These are phyloP conservation scores for Notocelia uddmanniana DNA, from an alignment of 2,888 invertebrate species.

Conservation along the genomic window DNA sequence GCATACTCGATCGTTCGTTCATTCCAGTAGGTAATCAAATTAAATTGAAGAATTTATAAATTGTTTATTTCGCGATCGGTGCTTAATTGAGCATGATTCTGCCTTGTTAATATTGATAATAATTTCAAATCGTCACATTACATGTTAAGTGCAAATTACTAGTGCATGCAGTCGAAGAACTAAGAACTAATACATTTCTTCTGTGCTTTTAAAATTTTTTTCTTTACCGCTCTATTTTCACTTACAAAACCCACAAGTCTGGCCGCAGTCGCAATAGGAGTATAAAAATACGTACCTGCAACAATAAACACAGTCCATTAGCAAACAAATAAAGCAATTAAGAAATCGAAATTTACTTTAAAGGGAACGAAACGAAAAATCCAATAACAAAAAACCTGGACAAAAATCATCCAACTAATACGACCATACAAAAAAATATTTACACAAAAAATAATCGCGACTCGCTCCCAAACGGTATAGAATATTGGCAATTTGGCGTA, in stretches of 20 bases:
- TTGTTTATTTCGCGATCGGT: background rate
- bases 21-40: background rate
- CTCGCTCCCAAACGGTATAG: conserved; percentile 2
- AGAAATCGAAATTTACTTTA: background rate
- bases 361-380: background rate
- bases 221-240: background rate
- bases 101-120: too few relatives aligned
- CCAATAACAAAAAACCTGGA: conserved; percentile 10
- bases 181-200: background rate
- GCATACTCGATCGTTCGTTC: background rate
- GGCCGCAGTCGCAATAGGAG: background rate
- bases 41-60: conserved; percentile 1
- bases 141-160: too few relatives aligned
- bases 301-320: conserved; percentile 13
- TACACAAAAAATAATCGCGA: conserved; percentile 15
- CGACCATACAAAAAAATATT: conserved; percentile 11
- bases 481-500: conserved; percentile 32
- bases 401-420: conserved; percentile 3
- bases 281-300: conserved; percentile 30
- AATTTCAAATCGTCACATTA: too few relatives aligned
- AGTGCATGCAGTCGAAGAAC: too few relatives aligned
- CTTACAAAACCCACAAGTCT: conserved; percentile 2
- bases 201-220: background rate
- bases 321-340: conserved; percentile 3
- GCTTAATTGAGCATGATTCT: background rate